Percentiles rank a stretch among this genome's conserved stretches.
These are phyloP conservation scores for Poeciliopsis infans DNA, from an alignment of 2,797 vertebrate species.

Conservation along the genomic window DNA sequence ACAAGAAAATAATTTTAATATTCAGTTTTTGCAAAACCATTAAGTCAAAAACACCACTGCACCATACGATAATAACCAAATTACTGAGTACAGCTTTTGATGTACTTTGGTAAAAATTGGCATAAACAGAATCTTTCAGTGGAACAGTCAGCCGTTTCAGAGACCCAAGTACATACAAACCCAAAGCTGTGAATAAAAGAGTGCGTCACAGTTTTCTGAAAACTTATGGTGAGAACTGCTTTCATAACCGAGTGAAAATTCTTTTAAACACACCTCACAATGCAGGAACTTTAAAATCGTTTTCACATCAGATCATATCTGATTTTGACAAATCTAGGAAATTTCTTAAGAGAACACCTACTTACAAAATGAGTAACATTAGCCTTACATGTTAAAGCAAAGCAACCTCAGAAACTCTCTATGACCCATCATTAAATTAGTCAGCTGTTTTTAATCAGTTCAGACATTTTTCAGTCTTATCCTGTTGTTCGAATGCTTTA, in stretches of 20 bases:
- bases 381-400: background rate
- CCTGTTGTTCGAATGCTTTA: background rate
- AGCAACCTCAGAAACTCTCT: background rate
- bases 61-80: background rate
- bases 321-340: background rate
- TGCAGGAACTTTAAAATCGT: background rate
- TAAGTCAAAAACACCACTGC: background rate
- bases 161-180: conserved; percentile 10
- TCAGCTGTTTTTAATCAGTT: background rate
- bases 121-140: background rate
- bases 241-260: background rate
- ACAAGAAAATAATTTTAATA: background rate
- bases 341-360: background rate
- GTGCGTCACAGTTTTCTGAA: background rate
- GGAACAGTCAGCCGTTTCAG: conserved; percentile 10
- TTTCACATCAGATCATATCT: background rate
- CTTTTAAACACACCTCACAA: background rate
- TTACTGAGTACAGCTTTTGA: conserved; percentile 8
- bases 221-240: background rate
- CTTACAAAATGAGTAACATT: background rate
- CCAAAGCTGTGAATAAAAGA: background rate
- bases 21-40: background rate
- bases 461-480: background rate
- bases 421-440: background rate
- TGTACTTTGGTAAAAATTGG: background rate